Evolutionary conservation across 1,140 invertebrate species (phyloP).

Genomic region (Anastatus disparis): DNA sequence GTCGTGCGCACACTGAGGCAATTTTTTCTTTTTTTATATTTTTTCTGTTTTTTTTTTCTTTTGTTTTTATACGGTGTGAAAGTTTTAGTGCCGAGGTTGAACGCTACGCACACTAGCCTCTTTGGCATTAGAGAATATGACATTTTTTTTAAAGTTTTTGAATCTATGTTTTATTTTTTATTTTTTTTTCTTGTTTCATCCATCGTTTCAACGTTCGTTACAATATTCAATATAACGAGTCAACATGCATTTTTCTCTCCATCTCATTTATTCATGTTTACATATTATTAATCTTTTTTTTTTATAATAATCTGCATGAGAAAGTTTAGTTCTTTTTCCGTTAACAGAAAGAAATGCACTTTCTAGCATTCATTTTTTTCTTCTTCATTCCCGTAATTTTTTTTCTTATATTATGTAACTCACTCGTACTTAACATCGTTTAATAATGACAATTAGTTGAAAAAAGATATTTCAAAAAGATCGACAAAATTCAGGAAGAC

Average conservation of each 20-base stretch:
- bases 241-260: not conserved
- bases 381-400: not conserved
- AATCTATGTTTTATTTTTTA: too few relatives aligned
- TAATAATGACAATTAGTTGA: conserved; percentile 25
- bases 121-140: conserved; percentile 47
- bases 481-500: conserved; percentile 34
- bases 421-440: conserved; percentile 10
- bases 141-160: too few relatives aligned
- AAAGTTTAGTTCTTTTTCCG: not conserved
- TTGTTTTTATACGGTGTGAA: conserved; percentile 35
- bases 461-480: conserved; percentile 30
- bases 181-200: conserved; percentile 32
- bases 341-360: conserved; percentile 19
- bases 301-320: conserved; percentile 12
- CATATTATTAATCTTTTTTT: conserved; percentile 17
- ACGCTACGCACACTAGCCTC: conserved; percentile 44
- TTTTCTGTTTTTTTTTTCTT: conserved; percentile 29
- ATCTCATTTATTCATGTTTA: conserved; percentile 12
- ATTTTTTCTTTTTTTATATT: conserved; percentile 35
- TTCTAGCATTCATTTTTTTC: conserved; percentile 12
- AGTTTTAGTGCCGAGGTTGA: conserved; percentile 48
- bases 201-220: conserved; percentile 9
- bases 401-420: conserved; percentile 5
- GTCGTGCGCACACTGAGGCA: conserved; percentile 45
- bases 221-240: conserved; percentile 27